Percentiles rank a stretch among this genome's conserved stretches.
Evolutionary conservation across 1,140 invertebrate species (phyloP).

Genomic region (Protaetia brevitarsis): DNA sequence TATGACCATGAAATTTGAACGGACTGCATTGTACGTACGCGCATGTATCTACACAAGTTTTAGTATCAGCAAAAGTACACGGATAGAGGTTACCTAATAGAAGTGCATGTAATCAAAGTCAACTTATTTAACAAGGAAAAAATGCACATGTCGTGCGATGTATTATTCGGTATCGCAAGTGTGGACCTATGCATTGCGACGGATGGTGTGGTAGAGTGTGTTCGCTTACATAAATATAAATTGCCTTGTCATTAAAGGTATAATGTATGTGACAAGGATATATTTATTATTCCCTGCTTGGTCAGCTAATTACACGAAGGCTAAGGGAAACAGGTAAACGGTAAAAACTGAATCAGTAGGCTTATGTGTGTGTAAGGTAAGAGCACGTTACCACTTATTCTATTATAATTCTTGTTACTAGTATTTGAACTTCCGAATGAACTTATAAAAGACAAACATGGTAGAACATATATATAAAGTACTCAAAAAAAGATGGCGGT

Average conservation of each 20-base stretch:
- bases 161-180: not conserved
- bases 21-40: not conserved
- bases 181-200: not conserved
- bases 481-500: no score
- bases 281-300: constrained; percentile 11
- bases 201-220: not conserved
- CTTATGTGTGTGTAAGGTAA: constrained; percentile 16
- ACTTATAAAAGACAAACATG: no score
- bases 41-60: no score
- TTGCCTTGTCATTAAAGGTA: constrained; percentile 15
- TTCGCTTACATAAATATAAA: constrained; percentile 7
- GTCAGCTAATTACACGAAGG: constrained; percentile 15
- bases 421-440: no score
- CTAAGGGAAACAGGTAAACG: constrained; percentile 15
- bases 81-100: not conserved
- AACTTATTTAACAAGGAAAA: constrained; percentile 9
- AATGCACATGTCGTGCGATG: not conserved
- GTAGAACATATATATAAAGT: no score
- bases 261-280: constrained; percentile 11
- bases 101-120: constrained; percentile 8
- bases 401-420: not conserved
- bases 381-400: not conserved
- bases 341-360: not conserved
- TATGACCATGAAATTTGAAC: not conserved
- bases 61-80: not conserved